A percentile compares a stretch with the other conserved stretches of the same genome.
Evolutionary conservation across 2,797 vertebrate species (phyloP).

Genomic region (Masticophis lateralis): DNA sequence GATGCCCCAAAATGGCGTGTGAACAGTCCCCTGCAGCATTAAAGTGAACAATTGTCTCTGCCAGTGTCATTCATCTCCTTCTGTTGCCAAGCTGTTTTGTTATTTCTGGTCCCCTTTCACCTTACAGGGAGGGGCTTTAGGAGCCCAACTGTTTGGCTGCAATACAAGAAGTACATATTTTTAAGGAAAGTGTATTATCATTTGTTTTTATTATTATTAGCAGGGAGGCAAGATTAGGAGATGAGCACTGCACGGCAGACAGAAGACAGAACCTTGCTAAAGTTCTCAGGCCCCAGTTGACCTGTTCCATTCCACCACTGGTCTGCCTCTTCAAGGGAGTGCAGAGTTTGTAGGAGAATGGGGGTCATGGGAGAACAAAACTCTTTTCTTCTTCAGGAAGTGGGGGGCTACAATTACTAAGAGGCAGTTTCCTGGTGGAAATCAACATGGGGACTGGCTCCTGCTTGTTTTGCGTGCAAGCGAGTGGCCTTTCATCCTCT

Average conservation of each 20-base stretch:
- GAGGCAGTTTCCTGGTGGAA: slow-evolving; percentile 51
- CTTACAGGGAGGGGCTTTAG: slow-evolving; percentile 61
- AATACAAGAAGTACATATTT: slow-evolving; percentile 61
- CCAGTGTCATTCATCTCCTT: slow-evolving; percentile 80
- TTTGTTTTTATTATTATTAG: slow-evolving; percentile 10
- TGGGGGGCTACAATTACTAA: slow-evolving; percentile 58
- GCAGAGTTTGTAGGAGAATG: slow-evolving; percentile 45
- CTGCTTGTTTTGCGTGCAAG: slow-evolving; percentile 44
- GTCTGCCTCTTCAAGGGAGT: slow-evolving; percentile 48
- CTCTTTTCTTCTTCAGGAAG: slow-evolving; percentile 61
- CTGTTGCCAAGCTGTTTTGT: slow-evolving; percentile 63
- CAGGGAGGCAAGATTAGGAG: slow-evolving; percentile 17
- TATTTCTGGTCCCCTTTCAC: slow-evolving; percentile 63
- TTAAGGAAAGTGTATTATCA: background rate
- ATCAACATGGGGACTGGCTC: slow-evolving; percentile 52
- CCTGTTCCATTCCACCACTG: slow-evolving; percentile 40
- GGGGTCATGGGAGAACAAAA: slow-evolving; percentile 26
- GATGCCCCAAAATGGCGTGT: slow-evolving; percentile 89
- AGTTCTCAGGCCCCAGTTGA: slow-evolving; percentile 69
- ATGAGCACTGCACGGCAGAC: slow-evolving; percentile 19
- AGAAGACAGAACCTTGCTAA: slow-evolving; percentile 33
- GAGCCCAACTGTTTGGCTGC: slow-evolving; percentile 59
- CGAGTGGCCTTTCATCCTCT: slow-evolving; percentile 39
- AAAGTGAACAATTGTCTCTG: slow-evolving; percentile 87
- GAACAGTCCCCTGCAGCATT: slow-evolving; percentile 86